These are phyloP conservation scores for Brachionus paranguensis DNA, from an alignment of 1,140 invertebrate species.

Conservation along the genomic window DNA sequence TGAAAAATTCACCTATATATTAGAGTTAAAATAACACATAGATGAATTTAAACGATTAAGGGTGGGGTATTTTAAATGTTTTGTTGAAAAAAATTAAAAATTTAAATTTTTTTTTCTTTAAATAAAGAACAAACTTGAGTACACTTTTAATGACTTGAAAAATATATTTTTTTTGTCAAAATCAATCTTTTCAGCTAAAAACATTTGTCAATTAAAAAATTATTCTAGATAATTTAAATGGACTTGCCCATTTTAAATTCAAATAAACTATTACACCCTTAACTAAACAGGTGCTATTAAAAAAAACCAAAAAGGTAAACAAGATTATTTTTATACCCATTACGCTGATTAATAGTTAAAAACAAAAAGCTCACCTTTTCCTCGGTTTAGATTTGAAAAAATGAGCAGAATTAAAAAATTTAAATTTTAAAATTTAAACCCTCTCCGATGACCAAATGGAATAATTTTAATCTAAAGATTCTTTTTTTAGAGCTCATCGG, in stretches of 20 bases:
- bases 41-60: too few species aligned
- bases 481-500: constrained; percentile 6
- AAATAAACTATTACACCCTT: background rate
- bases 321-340: background rate
- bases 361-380: background rate
- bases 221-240: too few species aligned
- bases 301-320: too few species aligned
- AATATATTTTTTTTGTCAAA: background rate
- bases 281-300: background rate
- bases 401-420: background rate
- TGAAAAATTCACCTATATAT: too few species aligned
- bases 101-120: too few species aligned
- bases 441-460: background rate
- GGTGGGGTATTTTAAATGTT: too few species aligned
- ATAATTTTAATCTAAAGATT: background rate
- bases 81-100: too few species aligned
- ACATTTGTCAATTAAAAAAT: too few species aligned
- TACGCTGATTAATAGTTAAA: background rate
- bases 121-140: background rate
- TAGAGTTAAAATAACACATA: too few species aligned
- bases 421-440: background rate
- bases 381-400: background rate
- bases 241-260: background rate
- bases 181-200: background rate
- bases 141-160: background rate